Conservation (phyloP, 1,140 invertebrate species). For the Philotrypesis tridentata region DNA sequence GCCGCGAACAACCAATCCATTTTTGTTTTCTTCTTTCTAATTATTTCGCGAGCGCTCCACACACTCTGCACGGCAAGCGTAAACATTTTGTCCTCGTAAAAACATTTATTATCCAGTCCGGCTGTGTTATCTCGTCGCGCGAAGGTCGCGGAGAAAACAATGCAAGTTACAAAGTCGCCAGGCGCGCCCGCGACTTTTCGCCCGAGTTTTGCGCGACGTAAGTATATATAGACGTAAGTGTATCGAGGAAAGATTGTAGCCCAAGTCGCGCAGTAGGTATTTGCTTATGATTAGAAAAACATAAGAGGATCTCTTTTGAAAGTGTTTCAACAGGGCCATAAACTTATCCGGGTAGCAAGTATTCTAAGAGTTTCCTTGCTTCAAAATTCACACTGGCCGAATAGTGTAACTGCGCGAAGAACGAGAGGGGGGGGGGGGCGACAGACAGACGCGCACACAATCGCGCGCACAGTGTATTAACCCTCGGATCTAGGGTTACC, state of each 20-base stretch:
- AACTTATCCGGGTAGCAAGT: conserved; percentile 59
- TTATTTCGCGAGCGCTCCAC: too few relatives aligned
- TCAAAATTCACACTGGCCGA: conserved; percentile 7
- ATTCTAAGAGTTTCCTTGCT: conserved; percentile 43
- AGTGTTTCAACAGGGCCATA: conserved; percentile 60
- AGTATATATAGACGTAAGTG: too few relatives aligned
- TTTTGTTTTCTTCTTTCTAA: neutral
- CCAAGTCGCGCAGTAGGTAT: conserved; percentile 23
- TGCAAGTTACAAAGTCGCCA: neutral
- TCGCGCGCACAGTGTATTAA: neutral
- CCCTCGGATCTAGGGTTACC: conserved; percentile 1
- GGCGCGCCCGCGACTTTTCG: too few relatives aligned
- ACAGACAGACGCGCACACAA: neutral
- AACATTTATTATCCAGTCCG: too few relatives aligned
- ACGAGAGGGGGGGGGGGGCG: neutral
- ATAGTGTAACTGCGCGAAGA: too few relatives aligned
- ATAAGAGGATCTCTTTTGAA: conserved; percentile 53
- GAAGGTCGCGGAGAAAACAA: too few relatives aligned
- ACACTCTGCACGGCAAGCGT: too few relatives aligned
- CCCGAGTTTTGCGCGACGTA: too few relatives aligned
- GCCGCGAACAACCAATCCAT: neutral
- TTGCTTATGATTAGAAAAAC: conserved; percentile 55
- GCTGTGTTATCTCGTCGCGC: too few relatives aligned
- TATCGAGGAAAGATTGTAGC: neutral
- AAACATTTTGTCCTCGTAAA: too few relatives aligned